phyloP scores from a whole-genome alignment of 2,113 vertebrate species.

The Hemiscyllium ocellatum region DNA sequence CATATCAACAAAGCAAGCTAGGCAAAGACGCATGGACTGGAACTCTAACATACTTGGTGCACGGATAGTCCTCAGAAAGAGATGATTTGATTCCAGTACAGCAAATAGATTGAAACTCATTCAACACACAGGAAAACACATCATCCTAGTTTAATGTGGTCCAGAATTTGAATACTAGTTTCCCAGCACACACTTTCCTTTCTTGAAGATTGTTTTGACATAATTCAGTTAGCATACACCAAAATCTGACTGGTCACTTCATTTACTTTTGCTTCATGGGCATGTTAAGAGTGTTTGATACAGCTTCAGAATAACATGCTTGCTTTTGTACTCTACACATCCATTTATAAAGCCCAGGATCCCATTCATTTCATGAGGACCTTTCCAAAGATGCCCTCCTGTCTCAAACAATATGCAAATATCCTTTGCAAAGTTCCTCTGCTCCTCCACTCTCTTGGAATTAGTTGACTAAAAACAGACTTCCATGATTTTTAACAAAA shows the following conservation, averaged over 20 bases:
- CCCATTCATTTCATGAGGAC: not conserved
- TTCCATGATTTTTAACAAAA: not conserved
- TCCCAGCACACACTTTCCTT: not conserved
- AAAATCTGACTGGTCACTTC: not conserved
- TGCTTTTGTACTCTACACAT: not conserved
- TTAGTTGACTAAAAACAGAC: not conserved
- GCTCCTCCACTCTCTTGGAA: not conserved
- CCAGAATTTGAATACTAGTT: not conserved
- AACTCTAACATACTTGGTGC: not conserved
- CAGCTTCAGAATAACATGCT: not conserved
- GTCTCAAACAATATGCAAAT: not conserved
- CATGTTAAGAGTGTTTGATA: not conserved
- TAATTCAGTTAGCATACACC: not conserved
- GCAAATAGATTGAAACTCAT: not conserved
- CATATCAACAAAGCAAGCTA: not conserved
- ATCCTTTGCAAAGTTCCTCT: not conserved
- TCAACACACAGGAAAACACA: not conserved
- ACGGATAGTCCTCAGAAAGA: not conserved
- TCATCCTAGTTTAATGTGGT: not conserved
- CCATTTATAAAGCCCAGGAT: not conserved
- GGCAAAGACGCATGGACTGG: not conserved
- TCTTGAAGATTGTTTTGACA: not conserved
- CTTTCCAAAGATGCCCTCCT: not conserved
- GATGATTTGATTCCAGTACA: not conserved
- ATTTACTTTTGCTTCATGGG: not conserved